These are phyloP conservation scores for Nomada flava DNA, from an alignment of 2,888 invertebrate genomes.

Conservation along the genomic window DNA sequence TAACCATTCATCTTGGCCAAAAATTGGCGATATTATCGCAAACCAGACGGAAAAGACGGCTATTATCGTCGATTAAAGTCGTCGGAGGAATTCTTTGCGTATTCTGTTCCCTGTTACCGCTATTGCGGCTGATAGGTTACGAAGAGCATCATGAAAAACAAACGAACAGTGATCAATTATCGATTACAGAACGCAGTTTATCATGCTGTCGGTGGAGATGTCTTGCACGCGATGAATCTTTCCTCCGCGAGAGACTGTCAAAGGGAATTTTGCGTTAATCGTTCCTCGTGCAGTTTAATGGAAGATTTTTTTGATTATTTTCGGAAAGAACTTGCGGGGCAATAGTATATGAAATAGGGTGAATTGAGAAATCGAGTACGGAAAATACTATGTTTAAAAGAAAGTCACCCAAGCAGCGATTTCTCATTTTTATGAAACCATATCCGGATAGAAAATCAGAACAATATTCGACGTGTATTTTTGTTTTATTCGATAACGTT, in stretches of 20 bases:
- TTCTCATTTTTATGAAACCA: too few relatives aligned
- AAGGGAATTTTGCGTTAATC: conserved; percentile 10
- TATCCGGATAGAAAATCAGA: too few relatives aligned
- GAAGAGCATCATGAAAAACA: conserved; percentile 18
- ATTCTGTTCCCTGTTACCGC: background rate
- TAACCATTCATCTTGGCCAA: background rate
- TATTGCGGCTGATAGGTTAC: background rate
- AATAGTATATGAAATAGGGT: too few relatives aligned
- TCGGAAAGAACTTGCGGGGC: too few relatives aligned
- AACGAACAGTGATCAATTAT: conserved; percentile 44
- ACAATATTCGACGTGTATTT: too few relatives aligned
- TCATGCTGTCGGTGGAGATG: conserved; percentile 18
- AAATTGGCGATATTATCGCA: conserved; percentile 21
- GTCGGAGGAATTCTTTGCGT: conserved; percentile 7
- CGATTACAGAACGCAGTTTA: conserved; percentile 21
- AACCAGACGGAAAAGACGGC: conserved; percentile 6
- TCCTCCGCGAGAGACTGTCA: background rate
- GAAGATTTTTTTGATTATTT: too few relatives aligned
- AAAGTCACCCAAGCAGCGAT: too few relatives aligned
- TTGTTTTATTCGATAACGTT: too few relatives aligned
- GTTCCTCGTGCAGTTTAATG: background rate
- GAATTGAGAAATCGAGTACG: too few relatives aligned
- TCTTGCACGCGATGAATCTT: conserved; percentile 51
- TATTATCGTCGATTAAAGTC: conserved; percentile 26
- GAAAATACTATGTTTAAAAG: too few relatives aligned